Evolutionary conservation across 2,113 vertebrate species (phyloP), one percentile per base, ranked within the genome.

Genomic region (Lucifuga dentata): DNA sequence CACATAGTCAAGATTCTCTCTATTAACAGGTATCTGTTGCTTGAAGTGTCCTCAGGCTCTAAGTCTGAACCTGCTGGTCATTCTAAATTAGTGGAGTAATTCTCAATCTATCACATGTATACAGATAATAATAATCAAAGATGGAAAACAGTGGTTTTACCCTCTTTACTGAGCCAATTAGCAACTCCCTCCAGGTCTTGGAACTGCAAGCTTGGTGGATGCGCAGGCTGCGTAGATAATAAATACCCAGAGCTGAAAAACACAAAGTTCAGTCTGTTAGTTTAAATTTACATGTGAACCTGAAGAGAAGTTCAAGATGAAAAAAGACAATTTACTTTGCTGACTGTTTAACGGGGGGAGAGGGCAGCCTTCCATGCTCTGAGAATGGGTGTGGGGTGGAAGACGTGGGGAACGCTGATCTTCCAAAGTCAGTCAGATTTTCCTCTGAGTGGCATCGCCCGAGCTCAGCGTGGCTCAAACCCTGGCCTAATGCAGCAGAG

Each of bases 371-470:
- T 45, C 90, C 90, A 9, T 93, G 92, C 61, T 94, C 94, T 81
- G 92, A 86, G 76, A 95, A 94, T 13, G 89, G 71, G 29, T 90
- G 91, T 39, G 88, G 92, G 78, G 86, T 53, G 29, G 81, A 93
- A 0, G 81, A 79, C 65, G 79, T 68, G 32, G 89, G 92, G 53
- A 92, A 94, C 29, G 82, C 88, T n/a, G 69, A 65, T 40, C 82
- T 78, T 41, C 80, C 90, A 11, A 92, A 64, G 24, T 88, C 91
- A 5, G 91, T 71, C 78, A 97, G 92, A 38, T 88, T 72, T 76
- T 98, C 98, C 72, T 95, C 81, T 0, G 98, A 98, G 86, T 95
- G 94, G 59, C 95, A 96, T 8, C 97, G 91, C 62, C 93, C 95
- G 38, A 92, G 41, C 43, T 85, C 55, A 2, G 48, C 58, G 0